These are phyloP conservation scores for Dromaius novaehollandiae DNA, from an alignment of 2,113 vertebrate genomes.

Conservation along the genomic window DNA sequence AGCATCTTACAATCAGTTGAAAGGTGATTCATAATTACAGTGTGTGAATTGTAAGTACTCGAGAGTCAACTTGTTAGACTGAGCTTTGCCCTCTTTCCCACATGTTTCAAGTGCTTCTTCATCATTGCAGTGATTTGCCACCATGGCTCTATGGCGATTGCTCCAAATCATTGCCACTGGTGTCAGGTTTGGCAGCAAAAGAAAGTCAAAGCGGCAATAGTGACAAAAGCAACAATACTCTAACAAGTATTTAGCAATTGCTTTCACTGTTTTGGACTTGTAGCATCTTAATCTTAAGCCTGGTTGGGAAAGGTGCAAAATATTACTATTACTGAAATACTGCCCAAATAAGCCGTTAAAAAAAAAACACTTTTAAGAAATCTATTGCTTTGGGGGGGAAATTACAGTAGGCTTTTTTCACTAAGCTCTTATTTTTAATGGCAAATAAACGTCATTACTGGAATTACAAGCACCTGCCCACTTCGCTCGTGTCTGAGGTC, in stretches of 20 bases:
- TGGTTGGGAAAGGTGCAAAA: background rate
- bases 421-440: background rate
- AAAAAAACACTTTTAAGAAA: background rate
- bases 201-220: background rate
- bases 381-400: background rate
- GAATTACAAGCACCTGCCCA: background rate
- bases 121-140: background rate
- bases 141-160: background rate
- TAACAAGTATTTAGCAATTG: background rate
- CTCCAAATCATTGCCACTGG: background rate
- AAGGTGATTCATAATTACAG: background rate
- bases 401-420: background rate
- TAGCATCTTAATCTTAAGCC: background rate
- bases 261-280: background rate
- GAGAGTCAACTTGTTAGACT: background rate
- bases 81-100: background rate
- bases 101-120: background rate
- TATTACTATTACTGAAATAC: background rate
- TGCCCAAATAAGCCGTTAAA: background rate
- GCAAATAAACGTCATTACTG: background rate
- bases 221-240: background rate
- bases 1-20: background rate
- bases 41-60: background rate
- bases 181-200: background rate
- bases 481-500: background rate